Percentiles rank a stretch among this genome's conserved stretches.
Evolutionary conservation across 2,113 vertebrate species (phyloP).

Genomic region (Apus apus): DNA sequence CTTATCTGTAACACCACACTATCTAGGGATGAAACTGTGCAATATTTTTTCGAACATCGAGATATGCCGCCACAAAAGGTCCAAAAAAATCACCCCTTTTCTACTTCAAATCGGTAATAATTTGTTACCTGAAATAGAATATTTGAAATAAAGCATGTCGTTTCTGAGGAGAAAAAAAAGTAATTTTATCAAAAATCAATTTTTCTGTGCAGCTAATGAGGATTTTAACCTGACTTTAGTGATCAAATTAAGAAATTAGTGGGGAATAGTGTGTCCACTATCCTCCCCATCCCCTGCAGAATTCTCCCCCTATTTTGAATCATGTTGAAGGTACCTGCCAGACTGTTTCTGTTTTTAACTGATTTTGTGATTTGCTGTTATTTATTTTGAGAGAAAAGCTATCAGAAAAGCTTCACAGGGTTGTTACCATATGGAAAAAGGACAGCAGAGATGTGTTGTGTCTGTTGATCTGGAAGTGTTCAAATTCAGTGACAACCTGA

Average conservation of each 20-base stretch:
- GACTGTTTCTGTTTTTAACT: neutral
- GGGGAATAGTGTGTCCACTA: neutral
- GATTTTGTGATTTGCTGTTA: neutral
- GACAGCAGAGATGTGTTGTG: neutral
- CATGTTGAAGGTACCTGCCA: neutral
- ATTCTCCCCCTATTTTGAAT: neutral
- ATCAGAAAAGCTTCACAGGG: neutral
- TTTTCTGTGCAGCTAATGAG: neutral
- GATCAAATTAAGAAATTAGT: neutral
- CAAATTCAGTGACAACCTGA: neutral
- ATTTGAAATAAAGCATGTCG: neutral
- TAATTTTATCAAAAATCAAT: neutral
- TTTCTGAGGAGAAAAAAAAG: neutral
- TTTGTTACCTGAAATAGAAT: neutral
- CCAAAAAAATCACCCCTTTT: neutral
- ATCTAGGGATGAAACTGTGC: neutral
- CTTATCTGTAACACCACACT: neutral
- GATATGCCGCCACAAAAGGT: neutral
- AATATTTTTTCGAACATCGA: neutral
- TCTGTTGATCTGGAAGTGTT: neutral
- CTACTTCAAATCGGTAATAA: neutral
- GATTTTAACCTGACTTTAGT: neutral
- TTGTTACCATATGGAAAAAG: neutral
- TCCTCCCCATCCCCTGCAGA: neutral
- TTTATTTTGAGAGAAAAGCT: neutral